Evolutionary conservation across 2,888 invertebrate genomes (phyloP).

Genomic region (Cancer borealis): DNA sequence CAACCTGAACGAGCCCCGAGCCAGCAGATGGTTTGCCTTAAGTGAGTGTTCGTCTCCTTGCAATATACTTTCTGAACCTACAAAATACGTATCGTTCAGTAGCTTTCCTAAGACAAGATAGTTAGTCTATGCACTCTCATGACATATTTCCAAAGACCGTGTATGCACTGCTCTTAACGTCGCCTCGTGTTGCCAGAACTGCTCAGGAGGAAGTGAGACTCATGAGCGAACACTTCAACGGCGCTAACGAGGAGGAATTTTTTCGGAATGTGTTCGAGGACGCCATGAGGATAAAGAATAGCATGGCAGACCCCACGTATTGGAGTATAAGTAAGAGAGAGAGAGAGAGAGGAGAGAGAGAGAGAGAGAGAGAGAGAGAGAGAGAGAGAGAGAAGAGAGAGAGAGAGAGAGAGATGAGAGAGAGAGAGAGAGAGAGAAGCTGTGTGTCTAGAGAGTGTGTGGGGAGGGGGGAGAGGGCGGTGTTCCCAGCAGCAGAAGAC

Average conservation of each 20-base stretch:
- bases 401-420: neutral
- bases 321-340: slow-evolving; percentile 31
- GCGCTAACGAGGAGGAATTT: neutral
- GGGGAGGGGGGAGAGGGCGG: too few species aligned
- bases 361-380: slow-evolving; percentile 8
- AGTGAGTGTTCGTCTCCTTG: neutral
- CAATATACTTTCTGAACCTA: neutral
- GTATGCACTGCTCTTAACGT: neutral
- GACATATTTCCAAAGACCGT: neutral
- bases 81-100: neutral
- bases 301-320: neutral
- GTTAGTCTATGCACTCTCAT: neutral
- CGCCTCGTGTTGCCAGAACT: neutral
- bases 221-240: neutral
- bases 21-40: neutral
- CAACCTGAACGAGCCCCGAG: slow-evolving; percentile 17
- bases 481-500: too few species aligned
- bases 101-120: neutral
- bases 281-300: neutral
- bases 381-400: slow-evolving; percentile 7
- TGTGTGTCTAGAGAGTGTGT: neutral
- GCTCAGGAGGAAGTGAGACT: slow-evolving; percentile 1
- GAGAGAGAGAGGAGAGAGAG: slow-evolving; percentile 43
- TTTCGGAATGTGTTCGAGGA: slow-evolving; percentile 2
- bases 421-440: neutral